Conservation (phyloP, 2,113 vertebrate genomes). For the Corvus moneduloides region DNA sequence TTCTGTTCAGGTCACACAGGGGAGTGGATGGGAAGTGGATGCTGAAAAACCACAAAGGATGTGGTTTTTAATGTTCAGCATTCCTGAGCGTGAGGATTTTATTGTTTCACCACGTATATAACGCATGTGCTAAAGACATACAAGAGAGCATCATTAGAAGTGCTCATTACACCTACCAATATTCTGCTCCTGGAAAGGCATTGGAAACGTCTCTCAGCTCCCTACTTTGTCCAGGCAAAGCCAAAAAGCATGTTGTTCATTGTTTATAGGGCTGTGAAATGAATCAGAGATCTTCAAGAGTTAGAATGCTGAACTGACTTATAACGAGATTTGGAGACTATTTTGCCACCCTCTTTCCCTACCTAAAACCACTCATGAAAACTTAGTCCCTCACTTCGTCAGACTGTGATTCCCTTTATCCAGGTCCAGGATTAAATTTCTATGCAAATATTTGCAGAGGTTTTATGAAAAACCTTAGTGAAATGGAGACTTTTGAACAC, state of each 20-base stretch:
- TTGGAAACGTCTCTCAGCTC: not conserved
- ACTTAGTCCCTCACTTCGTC: not conserved
- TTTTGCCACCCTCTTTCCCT: not conserved
- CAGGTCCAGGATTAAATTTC: constrained; percentile 18
- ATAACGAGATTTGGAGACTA: not conserved
- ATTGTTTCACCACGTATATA: not conserved
- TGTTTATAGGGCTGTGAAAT: not conserved
- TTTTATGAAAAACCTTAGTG: constrained; percentile 1
- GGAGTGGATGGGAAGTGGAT: not conserved
- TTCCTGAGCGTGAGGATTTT: constrained; percentile 2
- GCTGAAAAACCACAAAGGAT: not conserved
- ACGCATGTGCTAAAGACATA: not conserved
- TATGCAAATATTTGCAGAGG: not conserved
- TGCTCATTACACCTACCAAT: not conserved
- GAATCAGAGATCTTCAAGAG: not conserved
- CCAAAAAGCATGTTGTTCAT: not conserved
- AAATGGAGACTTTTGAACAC: constrained; percentile 1
- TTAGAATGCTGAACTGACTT: not conserved
- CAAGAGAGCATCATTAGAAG: not conserved
- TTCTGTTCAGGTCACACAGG: not conserved
- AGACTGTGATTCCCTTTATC: not conserved
- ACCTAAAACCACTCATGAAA: not conserved
- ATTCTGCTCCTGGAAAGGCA: not conserved
- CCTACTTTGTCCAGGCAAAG: not conserved
- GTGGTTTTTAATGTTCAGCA: not conserved